A percentile compares a stretch with the other conserved stretches of the same genome.
These are phyloP conservation scores for Megalops cyprinoides DNA, from an alignment of 2,797 vertebrate genomes.

Conservation along the genomic window DNA sequence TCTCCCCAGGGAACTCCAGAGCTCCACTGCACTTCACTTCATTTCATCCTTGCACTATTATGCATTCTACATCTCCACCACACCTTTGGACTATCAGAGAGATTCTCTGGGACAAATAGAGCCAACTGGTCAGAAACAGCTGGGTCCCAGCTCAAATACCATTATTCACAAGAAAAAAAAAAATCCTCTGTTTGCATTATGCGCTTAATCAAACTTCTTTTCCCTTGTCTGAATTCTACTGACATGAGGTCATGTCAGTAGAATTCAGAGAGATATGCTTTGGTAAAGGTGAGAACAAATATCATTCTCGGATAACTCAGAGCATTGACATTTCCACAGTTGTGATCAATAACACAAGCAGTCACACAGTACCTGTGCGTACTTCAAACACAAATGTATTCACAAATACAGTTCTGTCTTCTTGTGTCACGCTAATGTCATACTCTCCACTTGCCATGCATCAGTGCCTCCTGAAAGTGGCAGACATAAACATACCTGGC, in stretches of 20 bases:
- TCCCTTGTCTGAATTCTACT: background rate
- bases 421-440: background rate
- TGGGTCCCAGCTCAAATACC: background rate
- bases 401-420: background rate
- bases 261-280: too few relatives aligned
- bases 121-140: background rate
- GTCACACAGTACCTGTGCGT: background rate
- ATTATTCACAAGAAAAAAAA: background rate
- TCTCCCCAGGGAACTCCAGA: background rate
- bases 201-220: background rate
- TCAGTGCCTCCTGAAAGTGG: too few relatives aligned
- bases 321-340: background rate
- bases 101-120: background rate
- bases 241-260: too few relatives aligned
- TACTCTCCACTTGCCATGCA: too few relatives aligned
- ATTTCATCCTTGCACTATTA: background rate
- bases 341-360: too few relatives aligned
- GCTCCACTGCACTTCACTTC: background rate
- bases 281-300: background rate
- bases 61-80: background rate
- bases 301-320: background rate
- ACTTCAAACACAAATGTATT: background rate
- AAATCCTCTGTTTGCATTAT: background rate
- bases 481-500: background rate
- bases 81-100: background rate